Evolutionary conservation across 2,888 invertebrate genomes (phyloP).

Genomic region (Thera obeliscata): DNA sequence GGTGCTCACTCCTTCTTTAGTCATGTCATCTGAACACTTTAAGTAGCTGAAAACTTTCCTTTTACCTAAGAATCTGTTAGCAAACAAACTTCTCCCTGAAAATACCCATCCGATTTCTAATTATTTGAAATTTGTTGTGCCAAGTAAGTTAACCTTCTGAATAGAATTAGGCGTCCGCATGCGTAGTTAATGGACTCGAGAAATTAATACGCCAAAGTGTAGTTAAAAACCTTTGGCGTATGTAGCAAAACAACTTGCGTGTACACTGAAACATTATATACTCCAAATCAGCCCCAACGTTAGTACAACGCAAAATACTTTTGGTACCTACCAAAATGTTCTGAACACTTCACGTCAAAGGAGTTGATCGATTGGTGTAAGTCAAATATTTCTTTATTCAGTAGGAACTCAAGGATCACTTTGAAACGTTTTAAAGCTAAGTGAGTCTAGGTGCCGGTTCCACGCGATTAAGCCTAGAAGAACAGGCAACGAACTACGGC

Average conservation of each 20-base stretch:
- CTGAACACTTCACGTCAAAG: neutral
- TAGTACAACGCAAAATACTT: neutral
- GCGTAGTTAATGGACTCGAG: conserved; percentile 19
- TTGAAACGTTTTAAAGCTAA: no score
- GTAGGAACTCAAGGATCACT: no score
- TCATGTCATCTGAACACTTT: no score
- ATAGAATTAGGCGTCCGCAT: conserved; percentile 17
- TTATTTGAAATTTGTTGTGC: conserved; percentile 5
- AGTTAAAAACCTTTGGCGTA: neutral
- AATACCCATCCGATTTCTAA: conserved; percentile 5
- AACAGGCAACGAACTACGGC: no score
- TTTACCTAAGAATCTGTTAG: no score
- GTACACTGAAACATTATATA: neutral
- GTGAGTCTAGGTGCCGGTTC: no score
- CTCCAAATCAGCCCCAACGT: neutral
- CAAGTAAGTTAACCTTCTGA: conserved; percentile 4
- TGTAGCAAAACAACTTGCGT: neutral
- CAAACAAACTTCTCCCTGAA: neutral
- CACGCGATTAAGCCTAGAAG: no score
- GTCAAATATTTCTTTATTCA: no score
- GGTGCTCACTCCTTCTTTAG: no score
- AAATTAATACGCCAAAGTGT: conserved; percentile 8
- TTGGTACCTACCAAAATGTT: neutral
- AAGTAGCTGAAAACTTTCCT: no score
- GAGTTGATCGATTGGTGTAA: neutral